A percentile compares a stretch with the other conserved stretches of the same genome.
phyloP scores from a whole-genome alignment of 2,888 invertebrate species.

The Pharmacophagus antenor region DNA sequence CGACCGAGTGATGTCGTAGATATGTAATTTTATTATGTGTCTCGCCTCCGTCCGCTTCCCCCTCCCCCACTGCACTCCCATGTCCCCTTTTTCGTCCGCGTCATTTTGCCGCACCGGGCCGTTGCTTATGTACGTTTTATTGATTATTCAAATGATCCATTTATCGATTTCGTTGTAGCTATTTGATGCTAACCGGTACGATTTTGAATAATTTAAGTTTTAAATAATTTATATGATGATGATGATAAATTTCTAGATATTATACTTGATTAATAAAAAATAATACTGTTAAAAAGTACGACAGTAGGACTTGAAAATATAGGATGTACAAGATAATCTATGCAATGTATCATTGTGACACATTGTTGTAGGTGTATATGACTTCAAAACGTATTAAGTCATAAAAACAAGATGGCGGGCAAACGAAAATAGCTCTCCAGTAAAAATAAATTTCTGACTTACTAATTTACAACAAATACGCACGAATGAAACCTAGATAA shows the following conservation, averaged over 20 bases:
- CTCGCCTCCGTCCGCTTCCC: slow-evolving; percentile 69
- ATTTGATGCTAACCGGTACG: slow-evolving; percentile 47
- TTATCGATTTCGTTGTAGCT: slow-evolving; percentile 51
- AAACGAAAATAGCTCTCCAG: slow-evolving; percentile 62
- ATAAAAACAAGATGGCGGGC: slow-evolving; percentile 74
- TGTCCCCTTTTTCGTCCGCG: slow-evolving; percentile 62
- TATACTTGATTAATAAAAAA: neutral
- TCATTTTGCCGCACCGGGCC: slow-evolving; percentile 67
- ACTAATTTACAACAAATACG: slow-evolving; percentile 40
- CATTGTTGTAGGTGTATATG: slow-evolving; percentile 36
- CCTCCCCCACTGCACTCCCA: slow-evolving; percentile 36
- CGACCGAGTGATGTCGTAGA: slow-evolving; percentile 66
- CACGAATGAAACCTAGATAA: too few relatives aligned
- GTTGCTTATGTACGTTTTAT: slow-evolving; percentile 65
- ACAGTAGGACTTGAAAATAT: neutral
- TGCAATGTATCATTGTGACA: slow-evolving; percentile 19
- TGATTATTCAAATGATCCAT: slow-evolving; percentile 65
- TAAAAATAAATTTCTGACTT: slow-evolving; percentile 60
- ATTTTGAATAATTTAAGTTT: slow-evolving; percentile 35
- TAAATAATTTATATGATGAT: slow-evolving; percentile 13
- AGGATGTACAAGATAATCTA: neutral
- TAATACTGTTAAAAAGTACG: neutral
- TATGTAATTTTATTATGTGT: slow-evolving; percentile 77
- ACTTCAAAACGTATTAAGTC: slow-evolving; percentile 56
- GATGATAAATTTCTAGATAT: neutral